A percentile compares a stretch with the other conserved stretches of the same genome.
Evolutionary conservation across 2,113 vertebrate species (phyloP).

Genomic region (Trinectes maculatus): DNA sequence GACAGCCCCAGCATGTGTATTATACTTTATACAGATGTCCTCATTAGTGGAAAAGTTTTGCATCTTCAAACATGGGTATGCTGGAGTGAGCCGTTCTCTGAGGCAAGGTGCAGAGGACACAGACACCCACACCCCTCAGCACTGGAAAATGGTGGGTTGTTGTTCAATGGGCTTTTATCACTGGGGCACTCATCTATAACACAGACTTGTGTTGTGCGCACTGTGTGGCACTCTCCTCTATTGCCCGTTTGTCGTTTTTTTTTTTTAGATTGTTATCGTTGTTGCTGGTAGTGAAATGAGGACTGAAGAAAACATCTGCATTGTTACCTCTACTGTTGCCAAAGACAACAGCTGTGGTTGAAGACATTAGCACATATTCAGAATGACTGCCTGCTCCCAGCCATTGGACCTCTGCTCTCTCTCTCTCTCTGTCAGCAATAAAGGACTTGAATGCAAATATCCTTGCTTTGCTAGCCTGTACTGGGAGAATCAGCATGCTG

Average conservation of each 20-base stretch:
- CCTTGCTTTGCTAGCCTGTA: neutral
- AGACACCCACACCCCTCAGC: constrained; percentile 27
- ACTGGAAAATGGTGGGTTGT: constrained; percentile 10
- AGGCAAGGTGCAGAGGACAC: constrained; percentile 6
- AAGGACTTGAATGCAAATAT: constrained; percentile 25
- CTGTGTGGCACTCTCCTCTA: constrained; percentile 31
- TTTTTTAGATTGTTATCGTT: no score
- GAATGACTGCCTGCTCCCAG: constrained; percentile 7
- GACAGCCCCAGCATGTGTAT: constrained; percentile 13
- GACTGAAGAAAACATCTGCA: constrained; percentile 34
- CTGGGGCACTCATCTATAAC: constrained; percentile 21
- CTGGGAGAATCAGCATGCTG: neutral
- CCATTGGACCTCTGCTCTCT: constrained; percentile 4
- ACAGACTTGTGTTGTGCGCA: constrained; percentile 33
- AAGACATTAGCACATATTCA: constrained; percentile 21
- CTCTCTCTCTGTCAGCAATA: neutral
- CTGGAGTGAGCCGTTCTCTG: constrained; percentile 1
- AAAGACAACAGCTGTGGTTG: constrained; percentile 18
- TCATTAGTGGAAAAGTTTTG: constrained; percentile 39
- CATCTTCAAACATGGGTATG: constrained; percentile 13
- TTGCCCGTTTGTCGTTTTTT: constrained; percentile 41
- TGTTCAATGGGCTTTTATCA: constrained; percentile 34
- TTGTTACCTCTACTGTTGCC: constrained; percentile 15
- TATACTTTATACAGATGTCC: constrained; percentile 2
- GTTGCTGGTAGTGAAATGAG: constrained; percentile 18